Conservation (phyloP, 2,888 invertebrate genomes). For the Emmelina monodactyla region DNA sequence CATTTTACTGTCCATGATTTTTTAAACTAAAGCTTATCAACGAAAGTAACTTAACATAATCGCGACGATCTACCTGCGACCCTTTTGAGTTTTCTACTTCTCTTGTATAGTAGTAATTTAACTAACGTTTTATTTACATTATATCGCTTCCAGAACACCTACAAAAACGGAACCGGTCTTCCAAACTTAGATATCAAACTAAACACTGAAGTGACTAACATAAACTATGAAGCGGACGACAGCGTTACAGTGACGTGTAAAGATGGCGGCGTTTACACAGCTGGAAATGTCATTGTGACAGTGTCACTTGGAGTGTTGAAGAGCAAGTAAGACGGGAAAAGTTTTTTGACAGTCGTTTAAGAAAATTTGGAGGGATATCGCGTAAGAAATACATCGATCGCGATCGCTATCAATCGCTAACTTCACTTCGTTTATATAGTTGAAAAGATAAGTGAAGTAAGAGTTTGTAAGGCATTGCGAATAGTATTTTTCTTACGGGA, state of each 20-base stretch:
- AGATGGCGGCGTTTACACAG: constrained; percentile 50
- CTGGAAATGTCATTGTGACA: constrained; percentile 70
- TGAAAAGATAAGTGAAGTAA: background rate
- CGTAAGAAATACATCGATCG: too few species aligned
- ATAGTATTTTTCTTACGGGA: too few species aligned
- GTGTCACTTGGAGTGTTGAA: constrained; percentile 71
- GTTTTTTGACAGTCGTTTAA: background rate
- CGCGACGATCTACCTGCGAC: too few species aligned
- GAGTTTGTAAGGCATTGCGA: background rate
- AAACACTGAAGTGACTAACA: constrained; percentile 20
- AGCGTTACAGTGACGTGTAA: constrained; percentile 35
- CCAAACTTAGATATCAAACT: constrained; percentile 19
- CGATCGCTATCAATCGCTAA: too few species aligned
- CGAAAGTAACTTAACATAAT: too few species aligned
- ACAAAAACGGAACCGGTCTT: constrained; percentile 23
- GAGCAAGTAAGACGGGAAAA: constrained; percentile 22
- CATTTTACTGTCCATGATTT: too few species aligned
- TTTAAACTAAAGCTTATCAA: too few species aligned
- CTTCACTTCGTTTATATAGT: background rate
- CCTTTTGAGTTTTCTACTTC: too few species aligned
- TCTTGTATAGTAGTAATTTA: too few species aligned
- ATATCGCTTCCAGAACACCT: constrained; percentile 21
- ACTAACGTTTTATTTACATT: too few species aligned
- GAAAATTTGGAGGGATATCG: too few species aligned
- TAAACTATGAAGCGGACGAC: constrained; percentile 14